phyloP scores from a whole-genome alignment of 2,113 vertebrate species.

The Abramis brama region DNA sequence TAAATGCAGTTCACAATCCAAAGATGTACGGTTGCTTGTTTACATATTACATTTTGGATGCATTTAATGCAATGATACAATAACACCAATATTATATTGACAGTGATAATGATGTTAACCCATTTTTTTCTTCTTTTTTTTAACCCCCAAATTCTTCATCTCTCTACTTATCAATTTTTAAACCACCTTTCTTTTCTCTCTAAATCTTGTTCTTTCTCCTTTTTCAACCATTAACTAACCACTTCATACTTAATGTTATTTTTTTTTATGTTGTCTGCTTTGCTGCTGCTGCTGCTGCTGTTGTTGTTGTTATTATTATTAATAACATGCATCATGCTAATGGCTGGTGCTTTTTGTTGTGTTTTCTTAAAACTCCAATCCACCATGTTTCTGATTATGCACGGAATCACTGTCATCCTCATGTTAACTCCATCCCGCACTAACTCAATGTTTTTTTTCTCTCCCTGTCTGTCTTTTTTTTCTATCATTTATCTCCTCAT shows the following conservation, averaged over 20 bases:
- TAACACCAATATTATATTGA: constrained; percentile 20
- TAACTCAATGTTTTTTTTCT: background rate
- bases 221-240: background rate
- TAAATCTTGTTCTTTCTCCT: background rate
- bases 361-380: background rate
- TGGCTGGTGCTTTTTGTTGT: background rate
- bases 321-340: background rate
- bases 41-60: background rate
- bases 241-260: constrained; percentile 20
- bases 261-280: background rate
- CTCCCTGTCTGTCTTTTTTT: background rate
- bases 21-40: background rate
- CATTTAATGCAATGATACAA: background rate
- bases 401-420: background rate
- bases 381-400: background rate
- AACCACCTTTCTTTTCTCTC: constrained; percentile 7
- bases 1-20: background rate
- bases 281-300: background rate
- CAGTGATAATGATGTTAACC: constrained; percentile 36
- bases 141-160: constrained; percentile 33
- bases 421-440: background rate
- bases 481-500: background rate
- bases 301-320: background rate
- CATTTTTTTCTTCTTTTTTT: constrained; percentile 3
- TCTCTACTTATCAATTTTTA: constrained; percentile 21